phyloP scores from a whole-genome alignment of 2,113 vertebrate species.

The Plecotus auritus region DNA sequence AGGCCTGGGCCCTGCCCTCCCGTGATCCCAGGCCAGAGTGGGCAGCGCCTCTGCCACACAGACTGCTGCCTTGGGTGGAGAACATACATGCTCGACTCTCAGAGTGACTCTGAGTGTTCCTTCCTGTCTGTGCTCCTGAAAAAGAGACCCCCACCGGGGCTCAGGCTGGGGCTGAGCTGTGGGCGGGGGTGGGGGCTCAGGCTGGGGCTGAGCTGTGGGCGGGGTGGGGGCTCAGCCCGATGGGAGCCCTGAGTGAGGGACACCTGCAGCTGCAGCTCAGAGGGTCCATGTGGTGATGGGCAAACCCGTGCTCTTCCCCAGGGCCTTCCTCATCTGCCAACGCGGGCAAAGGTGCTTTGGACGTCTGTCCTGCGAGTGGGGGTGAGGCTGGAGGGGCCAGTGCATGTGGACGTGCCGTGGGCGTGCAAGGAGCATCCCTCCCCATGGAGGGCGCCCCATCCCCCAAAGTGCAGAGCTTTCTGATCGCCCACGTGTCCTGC shows the following conservation, averaged over 20 bases:
- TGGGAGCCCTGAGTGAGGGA: neutral
- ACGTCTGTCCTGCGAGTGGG: too few relatives aligned
- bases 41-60: neutral
- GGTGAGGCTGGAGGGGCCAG: accelerated
- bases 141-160: accelerated
- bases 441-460: accelerated
- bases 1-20: neutral
- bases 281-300: accelerated
- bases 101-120: neutral
- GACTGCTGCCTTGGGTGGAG: accelerated
- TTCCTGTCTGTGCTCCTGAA: accelerated
- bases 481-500: neutral
- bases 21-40: accelerated
- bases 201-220: too few relatives aligned
- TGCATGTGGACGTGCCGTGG: accelerated
- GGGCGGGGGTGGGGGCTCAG: too few relatives aligned
- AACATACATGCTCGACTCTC: accelerated
- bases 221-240: accelerated
- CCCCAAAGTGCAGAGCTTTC: neutral
- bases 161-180: neutral
- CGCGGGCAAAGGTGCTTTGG: accelerated
- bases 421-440: accelerated
- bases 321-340: neutral
- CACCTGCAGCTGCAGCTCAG: accelerated
- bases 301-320: neutral